Evolutionary conservation across 2,888 invertebrate genomes (phyloP), one percentile per base, ranked within the genome.

Genomic region (Drosophila flavopinicola): DNA sequence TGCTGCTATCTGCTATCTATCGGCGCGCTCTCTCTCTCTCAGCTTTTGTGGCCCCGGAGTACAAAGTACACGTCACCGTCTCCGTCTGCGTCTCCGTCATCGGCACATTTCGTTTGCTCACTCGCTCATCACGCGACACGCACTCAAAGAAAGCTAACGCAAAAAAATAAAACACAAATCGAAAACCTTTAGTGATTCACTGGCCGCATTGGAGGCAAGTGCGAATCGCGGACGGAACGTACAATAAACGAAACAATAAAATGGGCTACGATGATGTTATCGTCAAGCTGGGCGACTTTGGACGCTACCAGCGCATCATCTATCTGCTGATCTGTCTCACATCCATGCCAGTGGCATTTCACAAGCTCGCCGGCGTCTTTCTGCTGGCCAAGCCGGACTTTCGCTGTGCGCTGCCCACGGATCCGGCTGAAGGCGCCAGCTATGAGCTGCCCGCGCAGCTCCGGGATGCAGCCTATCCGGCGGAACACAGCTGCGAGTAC

Each of bases 181-280:
- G 5, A 23, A 45, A 52, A 35, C 25, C 32, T 35, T 58, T 24
- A 68, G 71, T 72, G 52, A 64, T 56, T 72, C 33, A 33, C 38
- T 11, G 13, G 15, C 30, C 25, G 42, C 29, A 29, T 11, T 32
- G 6, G 48, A 7, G 6, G 32, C 29, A 45, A 35, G 45, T 42
- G 45, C 15, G 13, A 2, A 3, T 5, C 17, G 30, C 25, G 15
- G 9, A 13, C n/a, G 3, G 0, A 11, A 9, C 11, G 5, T 15
- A 27, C n/a, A n/a, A n/a, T n/a, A 7, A 24, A 24, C n/a, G 0
- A 11, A 5, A 20, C 3, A 29, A 10, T 7, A 7, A 23, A 45
- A 95, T 95, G 95, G 93, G 94, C 52, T 95, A 94, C 90, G 95
- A 95, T 86, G 94, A 94, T 70, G 93, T 95, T 17, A 92, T 95